Evolutionary conservation across 2,113 vertebrate species (phyloP).

Genomic region (Lathamus discolor): DNA sequence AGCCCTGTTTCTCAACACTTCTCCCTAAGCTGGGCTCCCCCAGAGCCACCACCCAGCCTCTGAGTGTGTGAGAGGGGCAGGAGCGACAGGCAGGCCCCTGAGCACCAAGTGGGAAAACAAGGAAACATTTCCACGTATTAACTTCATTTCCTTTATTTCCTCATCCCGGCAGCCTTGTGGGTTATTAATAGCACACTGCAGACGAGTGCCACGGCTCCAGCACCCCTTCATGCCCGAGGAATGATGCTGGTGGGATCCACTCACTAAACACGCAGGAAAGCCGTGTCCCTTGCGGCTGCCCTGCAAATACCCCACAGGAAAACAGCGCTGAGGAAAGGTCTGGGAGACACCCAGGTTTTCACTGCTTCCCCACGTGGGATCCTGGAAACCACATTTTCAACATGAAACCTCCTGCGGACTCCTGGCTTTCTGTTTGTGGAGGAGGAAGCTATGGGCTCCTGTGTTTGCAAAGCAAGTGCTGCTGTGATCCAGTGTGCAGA

Average conservation of each 20-base stretch:
- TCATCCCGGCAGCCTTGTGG: background rate
- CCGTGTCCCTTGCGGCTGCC: accelerated
- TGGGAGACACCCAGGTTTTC: background rate
- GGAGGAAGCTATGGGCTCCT: background rate
- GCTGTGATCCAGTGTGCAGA: background rate
- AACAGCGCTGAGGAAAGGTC: accelerated
- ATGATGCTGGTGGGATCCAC: background rate
- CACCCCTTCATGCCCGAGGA: background rate
- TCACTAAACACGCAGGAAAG: accelerated
- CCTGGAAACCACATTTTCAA: background rate
- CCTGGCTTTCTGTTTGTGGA: accelerated
- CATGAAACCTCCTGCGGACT: background rate
- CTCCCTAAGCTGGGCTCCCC: background rate
- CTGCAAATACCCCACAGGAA: background rate
- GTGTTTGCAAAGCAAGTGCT: background rate
- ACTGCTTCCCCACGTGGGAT: background rate
- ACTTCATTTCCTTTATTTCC: slow-evolving; percentile 43
- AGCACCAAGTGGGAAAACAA: slow-evolving; percentile 18
- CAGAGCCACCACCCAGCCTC: background rate
- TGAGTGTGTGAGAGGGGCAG: background rate
- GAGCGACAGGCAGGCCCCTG: background rate
- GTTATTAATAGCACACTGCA: slow-evolving; percentile 6
- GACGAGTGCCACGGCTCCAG: background rate
- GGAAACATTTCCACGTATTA: slow-evolving; percentile 54
- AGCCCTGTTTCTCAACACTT: accelerated